These are phyloP conservation scores for Leptopilina drosophilae DNA, from an alignment of 2,888 invertebrate genomes.

Conservation along the genomic window DNA sequence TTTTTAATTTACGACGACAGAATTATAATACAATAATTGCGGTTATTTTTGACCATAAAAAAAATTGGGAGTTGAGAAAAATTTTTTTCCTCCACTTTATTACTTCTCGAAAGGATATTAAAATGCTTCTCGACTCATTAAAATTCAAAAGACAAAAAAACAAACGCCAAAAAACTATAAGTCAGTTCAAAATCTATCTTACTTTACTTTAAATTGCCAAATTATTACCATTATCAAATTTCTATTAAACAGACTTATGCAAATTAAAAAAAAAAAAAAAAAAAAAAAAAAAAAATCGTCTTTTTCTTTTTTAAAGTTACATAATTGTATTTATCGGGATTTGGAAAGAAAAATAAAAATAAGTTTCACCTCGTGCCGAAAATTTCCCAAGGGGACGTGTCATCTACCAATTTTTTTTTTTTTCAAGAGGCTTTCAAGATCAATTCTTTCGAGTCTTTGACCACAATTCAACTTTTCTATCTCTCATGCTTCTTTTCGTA, in stretches of 20 bases:
- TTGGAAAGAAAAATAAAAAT: background rate
- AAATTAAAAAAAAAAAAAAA: too few species aligned
- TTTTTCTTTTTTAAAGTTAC: background rate
- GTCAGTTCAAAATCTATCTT: too few species aligned
- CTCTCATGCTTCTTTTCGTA: conserved; percentile 20
- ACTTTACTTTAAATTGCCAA: too few species aligned
- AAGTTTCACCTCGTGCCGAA: conserved; percentile 9
- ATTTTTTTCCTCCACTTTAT: background rate
- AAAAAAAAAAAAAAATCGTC: too few species aligned
- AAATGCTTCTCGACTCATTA: conserved; percentile 2
- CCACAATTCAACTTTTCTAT: background rate
- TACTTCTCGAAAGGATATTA: background rate
- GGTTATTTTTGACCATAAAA: conserved; percentile 28
- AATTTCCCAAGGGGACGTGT: conserved; percentile 35
- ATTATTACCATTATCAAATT: too few species aligned
- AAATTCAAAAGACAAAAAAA: background rate
- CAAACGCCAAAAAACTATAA: too few species aligned
- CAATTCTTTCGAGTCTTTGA: background rate
- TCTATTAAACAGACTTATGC: too few species aligned
- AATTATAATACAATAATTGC: background rate
- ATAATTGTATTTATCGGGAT: background rate
- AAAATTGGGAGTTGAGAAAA: background rate
- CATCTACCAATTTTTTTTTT: background rate
- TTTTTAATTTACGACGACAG: too few species aligned
- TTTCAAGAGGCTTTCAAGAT: background rate